Conservation (phyloP, 2,888 invertebrate genomes). For the Xestia rhomboidea region DNA sequence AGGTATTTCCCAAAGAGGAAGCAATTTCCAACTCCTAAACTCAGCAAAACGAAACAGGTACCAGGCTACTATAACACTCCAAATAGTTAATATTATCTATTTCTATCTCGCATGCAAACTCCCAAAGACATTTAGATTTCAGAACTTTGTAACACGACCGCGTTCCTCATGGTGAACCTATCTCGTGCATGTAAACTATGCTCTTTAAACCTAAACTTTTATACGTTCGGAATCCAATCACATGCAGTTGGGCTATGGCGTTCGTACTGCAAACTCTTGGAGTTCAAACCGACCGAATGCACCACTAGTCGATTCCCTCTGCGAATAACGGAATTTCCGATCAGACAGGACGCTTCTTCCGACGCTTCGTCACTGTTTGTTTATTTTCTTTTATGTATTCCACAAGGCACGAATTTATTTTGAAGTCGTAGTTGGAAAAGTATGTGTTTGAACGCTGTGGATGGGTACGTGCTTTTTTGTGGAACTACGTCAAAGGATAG, state of each 20-base stretch:
- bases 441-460: slow-evolving; percentile 41
- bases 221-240: slow-evolving; percentile 83
- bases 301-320: slow-evolving; percentile 86
- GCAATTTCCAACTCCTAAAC: slow-evolving; percentile 2
- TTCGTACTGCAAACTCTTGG: slow-evolving; percentile 76
- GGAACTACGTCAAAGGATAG: slow-evolving; percentile 12
- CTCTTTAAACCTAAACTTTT: slow-evolving; percentile 83
- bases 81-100: slow-evolving; percentile 48
- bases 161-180: slow-evolving; percentile 45
- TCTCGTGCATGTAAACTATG: slow-evolving; percentile 73
- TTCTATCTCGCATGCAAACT: slow-evolving; percentile 51
- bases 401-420: slow-evolving; percentile 67
- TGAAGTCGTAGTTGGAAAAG: slow-evolving; percentile 56
- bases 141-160: slow-evolving; percentile 53
- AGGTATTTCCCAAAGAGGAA: not conserved
- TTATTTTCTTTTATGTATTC: slow-evolving; percentile 75
- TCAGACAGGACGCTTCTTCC: slow-evolving; percentile 75
- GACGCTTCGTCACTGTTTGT: slow-evolving; percentile 76
- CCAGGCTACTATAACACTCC: slow-evolving; percentile 37
- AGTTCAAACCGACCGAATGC: slow-evolving; percentile 76
- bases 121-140: slow-evolving; percentile 62
- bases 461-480: slow-evolving; percentile 35
- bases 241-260: slow-evolving; percentile 77
- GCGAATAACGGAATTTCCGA: slow-evolving; percentile 87
- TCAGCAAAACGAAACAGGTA: slow-evolving; percentile 36